Conservation (phyloP, 1,140 invertebrate genomes). For the Heliconius nattereri region DNA sequence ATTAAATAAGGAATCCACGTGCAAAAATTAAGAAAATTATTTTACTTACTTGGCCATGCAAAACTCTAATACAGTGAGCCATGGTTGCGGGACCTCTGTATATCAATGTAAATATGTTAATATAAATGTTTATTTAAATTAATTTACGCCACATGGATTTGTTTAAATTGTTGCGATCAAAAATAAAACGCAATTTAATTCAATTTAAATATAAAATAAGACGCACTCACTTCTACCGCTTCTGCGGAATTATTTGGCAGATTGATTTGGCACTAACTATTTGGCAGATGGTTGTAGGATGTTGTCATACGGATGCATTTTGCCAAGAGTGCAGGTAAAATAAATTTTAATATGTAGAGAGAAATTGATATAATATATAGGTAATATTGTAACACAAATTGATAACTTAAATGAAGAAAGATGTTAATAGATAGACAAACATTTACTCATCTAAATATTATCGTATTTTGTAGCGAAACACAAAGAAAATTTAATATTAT, state of each 20-base stretch:
- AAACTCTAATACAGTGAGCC: constrained; percentile 88
- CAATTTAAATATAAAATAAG: constrained; percentile 42
- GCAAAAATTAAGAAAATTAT: constrained; percentile 41
- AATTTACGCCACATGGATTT: constrained; percentile 70
- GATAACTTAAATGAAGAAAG: too few species aligned
- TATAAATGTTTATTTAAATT: constrained; percentile 50
- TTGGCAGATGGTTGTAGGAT: constrained; percentile 35
- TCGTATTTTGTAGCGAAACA: too few species aligned
- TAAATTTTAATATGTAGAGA: background rate
- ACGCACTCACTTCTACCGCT: constrained; percentile 46
- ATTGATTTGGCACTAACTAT: constrained; percentile 45
- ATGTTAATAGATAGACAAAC: too few species aligned
- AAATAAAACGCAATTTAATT: constrained; percentile 45
- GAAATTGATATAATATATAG: too few species aligned
- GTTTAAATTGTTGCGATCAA: constrained; percentile 40
- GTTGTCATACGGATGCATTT: constrained; percentile 26
- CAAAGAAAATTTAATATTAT: too few species aligned
- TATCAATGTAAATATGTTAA: constrained; percentile 51
- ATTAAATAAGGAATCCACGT: constrained; percentile 45
- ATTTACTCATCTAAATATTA: too few species aligned
- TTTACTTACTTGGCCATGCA: constrained; percentile 86
- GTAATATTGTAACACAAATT: too few species aligned
- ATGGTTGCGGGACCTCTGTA: constrained; percentile 81
- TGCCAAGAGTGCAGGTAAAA: constrained; percentile 19
- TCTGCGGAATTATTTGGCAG: constrained; percentile 56